Conservation (phyloP, 1,140 invertebrate species). For the Ceratosolen fusciceps region DNA sequence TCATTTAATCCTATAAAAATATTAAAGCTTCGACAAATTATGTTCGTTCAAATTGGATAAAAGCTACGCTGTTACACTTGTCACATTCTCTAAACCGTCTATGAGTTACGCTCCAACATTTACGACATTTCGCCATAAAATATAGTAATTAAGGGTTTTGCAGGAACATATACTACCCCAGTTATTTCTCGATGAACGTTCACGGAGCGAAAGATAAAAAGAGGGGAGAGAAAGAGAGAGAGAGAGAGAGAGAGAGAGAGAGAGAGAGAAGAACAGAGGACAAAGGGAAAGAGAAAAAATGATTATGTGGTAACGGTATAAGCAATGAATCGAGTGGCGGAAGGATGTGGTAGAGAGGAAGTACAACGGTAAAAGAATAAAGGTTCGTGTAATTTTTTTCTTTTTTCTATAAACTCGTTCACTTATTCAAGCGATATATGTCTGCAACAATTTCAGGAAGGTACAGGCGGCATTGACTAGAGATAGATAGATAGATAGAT, state of each 20-base stretch:
- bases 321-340: no score
- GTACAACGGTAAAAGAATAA: not conserved
- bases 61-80: not conserved
- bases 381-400: constrained; percentile 6
- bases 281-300: not conserved
- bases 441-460: constrained; percentile 3
- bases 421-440: not conserved
- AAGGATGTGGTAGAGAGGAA: not conserved
- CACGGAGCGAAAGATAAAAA: not conserved
- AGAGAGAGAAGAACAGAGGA: not conserved
- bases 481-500: no score
- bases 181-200: not conserved
- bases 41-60: not conserved
- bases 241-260: not conserved
- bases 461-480: not conserved
- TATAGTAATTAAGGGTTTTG: not conserved
- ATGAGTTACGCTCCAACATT: not conserved
- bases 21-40: not conserved
- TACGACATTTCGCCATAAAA: not conserved
- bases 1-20: not conserved
- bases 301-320: no score
- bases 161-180: not conserved
- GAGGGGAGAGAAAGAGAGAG: not conserved
- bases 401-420: constrained; percentile 10
- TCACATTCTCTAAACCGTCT: not conserved